phyloP scores from a whole-genome alignment of 2,888 invertebrate species.

The Malacosoma neustria region DNA sequence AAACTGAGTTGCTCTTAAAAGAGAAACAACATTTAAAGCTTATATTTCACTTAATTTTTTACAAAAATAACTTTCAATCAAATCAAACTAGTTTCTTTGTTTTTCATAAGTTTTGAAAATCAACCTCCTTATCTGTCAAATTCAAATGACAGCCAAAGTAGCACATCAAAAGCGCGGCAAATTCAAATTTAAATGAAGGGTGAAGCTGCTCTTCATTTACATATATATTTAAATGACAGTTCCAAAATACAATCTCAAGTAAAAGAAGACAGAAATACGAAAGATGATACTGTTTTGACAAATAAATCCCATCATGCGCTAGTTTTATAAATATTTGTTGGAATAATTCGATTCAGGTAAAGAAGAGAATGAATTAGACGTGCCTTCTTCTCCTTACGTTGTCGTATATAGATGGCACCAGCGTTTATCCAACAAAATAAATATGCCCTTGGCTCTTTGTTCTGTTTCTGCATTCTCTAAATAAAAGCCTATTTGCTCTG shows the following conservation, averaged over 20 bases:
- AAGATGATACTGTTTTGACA: not conserved
- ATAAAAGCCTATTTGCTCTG: constrained; percentile 4
- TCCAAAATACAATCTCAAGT: not conserved
- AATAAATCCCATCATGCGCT: no score
- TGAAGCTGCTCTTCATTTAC: not conserved
- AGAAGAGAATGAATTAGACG: not conserved
- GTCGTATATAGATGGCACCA: constrained; percentile 2
- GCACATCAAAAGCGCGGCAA: no score
- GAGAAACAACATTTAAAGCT: no score
- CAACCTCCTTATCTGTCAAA: no score
- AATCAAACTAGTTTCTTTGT: no score
- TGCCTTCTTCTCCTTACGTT: constrained; percentile 3
- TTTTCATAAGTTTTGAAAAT: no score
- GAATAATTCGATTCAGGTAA: not conserved
- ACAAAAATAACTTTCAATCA: no score
- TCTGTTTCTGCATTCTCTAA: constrained; percentile 3
- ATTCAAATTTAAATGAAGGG: no score
- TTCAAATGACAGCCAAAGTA: no score
- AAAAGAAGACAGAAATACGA: not conserved
- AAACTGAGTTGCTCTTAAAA: no score
- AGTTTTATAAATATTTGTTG: not conserved
- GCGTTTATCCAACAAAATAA: constrained; percentile 4
- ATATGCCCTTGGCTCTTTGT: constrained; percentile 1
- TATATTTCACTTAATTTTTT: no score
- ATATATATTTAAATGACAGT: no score